Evolutionary conservation across 2,888 invertebrate species (phyloP).

Genomic region (Clistopyga incitator): DNA sequence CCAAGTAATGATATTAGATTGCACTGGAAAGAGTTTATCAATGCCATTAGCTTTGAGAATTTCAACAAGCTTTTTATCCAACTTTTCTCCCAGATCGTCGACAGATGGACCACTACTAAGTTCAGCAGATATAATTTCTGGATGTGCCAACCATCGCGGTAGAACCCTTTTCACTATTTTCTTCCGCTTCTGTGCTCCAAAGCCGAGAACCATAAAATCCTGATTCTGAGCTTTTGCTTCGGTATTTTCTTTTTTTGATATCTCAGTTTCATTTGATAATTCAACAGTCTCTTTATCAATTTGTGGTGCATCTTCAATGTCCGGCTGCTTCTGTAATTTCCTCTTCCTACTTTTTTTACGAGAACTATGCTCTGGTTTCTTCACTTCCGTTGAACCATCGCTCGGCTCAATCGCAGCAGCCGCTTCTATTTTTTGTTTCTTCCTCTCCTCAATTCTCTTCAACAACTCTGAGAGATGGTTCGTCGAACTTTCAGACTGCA

Average conservation of each 20-base stretch:
- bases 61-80: slow-evolving; percentile 88
- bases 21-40: slow-evolving; percentile 93
- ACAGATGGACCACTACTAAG: slow-evolving; percentile 85
- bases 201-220: slow-evolving; percentile 84
- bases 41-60: slow-evolving; percentile 90
- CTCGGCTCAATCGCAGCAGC: slow-evolving; percentile 16
- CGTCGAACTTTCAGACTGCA: slow-evolving; percentile 70
- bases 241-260: slow-evolving; percentile 5
- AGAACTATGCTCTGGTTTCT: not conserved
- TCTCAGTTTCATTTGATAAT: not conserved
- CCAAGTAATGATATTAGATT: slow-evolving; percentile 91
- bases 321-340: slow-evolving; percentile 19
- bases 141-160: slow-evolving; percentile 94
- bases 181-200: slow-evolving; percentile 72
- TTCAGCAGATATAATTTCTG: slow-evolving; percentile 91
- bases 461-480: slow-evolving; percentile 75
- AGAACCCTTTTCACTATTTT: slow-evolving; percentile 89
- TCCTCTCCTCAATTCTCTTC: slow-evolving; percentile 76
- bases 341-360: slow-evolving; percentile 52
- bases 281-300: slow-evolving; percentile 19
- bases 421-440: slow-evolving; percentile 75
- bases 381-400: not conserved
- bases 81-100: slow-evolving; percentile 85
- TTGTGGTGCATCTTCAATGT: not conserved
- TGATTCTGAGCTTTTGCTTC: not conserved